Percentiles rank a stretch among this genome's conserved stretches.
Evolutionary conservation across 1,140 invertebrate species (phyloP).

Genomic region (Drosophila grimshawi): DNA sequence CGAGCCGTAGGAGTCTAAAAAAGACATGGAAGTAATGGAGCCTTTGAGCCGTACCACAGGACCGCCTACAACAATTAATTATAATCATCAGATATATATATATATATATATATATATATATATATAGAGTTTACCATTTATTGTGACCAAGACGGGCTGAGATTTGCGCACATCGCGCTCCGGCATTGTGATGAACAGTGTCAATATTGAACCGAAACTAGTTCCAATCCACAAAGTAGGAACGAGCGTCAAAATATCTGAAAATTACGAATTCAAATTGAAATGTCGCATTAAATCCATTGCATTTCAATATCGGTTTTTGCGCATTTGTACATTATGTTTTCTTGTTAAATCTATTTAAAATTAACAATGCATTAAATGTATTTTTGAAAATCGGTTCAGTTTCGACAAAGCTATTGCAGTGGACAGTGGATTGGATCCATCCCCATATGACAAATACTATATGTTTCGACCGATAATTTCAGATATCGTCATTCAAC

Average conservation of each 20-base stretch:
- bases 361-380: too few relatives aligned
- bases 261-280: not conserved
- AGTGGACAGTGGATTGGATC: too few relatives aligned
- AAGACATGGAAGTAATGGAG: constrained; percentile 96
- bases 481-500: too few relatives aligned
- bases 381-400: too few relatives aligned
- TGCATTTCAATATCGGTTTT: not conserved
- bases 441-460: not conserved
- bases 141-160: constrained; percentile 95
- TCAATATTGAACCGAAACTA: constrained; percentile 96
- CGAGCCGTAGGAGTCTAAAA: constrained; percentile 96
- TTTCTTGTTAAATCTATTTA: too few relatives aligned
- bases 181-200: constrained; percentile 94
- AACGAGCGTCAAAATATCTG: constrained; percentile 79
- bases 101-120: not conserved
- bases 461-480: not conserved
- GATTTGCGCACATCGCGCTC: constrained; percentile 91
- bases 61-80: constrained; percentile 87
- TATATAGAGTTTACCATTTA: constrained; percentile 89
- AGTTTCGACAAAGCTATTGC: too few relatives aligned
- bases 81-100: not conserved
- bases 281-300: not conserved
- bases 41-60: constrained; percentile 98
- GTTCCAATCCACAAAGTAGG: constrained; percentile 98
- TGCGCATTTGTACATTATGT: not conserved